phyloP scores from a whole-genome alignment of 2,888 invertebrate genomes.

The Helobdella robusta region DNA sequence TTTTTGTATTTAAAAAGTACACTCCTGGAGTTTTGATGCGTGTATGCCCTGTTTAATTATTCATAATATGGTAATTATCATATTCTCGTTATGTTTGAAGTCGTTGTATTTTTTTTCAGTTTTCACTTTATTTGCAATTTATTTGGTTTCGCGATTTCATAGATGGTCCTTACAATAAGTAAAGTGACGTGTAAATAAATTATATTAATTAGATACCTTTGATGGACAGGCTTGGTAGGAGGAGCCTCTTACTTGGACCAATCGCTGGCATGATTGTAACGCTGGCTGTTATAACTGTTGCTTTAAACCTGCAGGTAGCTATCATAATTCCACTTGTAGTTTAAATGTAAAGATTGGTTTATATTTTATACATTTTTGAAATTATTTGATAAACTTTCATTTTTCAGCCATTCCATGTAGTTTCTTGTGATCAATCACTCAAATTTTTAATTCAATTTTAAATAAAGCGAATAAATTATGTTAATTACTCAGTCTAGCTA shows the following conservation, averaged over 20 bases:
- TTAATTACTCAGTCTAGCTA: constrained; percentile 35
- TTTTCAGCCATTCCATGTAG: too few species aligned
- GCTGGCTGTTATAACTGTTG: constrained; percentile 56
- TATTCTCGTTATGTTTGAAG: too few species aligned
- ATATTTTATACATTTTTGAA: background rate
- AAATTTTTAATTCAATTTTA: too few species aligned
- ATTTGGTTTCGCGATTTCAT: too few species aligned
- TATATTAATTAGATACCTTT: constrained; percentile 71
- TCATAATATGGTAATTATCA: too few species aligned
- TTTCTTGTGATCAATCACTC: too few species aligned
- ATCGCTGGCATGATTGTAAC: constrained; percentile 67
- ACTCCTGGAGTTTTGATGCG: background rate
- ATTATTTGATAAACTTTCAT: background rate
- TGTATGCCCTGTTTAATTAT: too few species aligned
- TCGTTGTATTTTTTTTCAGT: too few species aligned
- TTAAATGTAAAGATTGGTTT: background rate
- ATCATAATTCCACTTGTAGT: background rate
- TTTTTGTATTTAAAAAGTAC: background rate
- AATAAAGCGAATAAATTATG: background rate
- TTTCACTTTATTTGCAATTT: too few species aligned
- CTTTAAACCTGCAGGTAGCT: constrained; percentile 41
- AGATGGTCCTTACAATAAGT: too few species aligned
- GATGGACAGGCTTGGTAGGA: constrained; percentile 88
- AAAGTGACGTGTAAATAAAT: too few species aligned
- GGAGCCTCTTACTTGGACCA: constrained; percentile 75